phyloP scores from a whole-genome alignment of 2,113 vertebrate species.

The Mesoclemmys tuberculata region DNA sequence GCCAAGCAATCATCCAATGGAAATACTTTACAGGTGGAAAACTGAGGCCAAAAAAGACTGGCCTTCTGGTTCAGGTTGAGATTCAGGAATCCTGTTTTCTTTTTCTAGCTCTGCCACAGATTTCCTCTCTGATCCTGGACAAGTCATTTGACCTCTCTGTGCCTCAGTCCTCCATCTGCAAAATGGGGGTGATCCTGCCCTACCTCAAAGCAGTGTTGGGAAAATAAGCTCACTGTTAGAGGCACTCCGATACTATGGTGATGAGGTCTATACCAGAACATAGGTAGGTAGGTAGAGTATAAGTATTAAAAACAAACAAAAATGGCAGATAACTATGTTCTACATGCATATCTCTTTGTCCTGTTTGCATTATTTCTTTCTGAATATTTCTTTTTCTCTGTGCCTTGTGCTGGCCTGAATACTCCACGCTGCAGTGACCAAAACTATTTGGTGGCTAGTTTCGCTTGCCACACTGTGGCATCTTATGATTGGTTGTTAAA shows the following conservation, averaged over 20 bases:
- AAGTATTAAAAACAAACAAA: neutral
- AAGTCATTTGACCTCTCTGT: neutral
- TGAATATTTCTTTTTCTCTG: neutral
- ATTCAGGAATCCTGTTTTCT: neutral
- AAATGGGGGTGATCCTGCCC: neutral
- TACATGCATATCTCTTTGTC: neutral
- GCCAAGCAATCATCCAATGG: neutral
- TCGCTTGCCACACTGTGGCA: constrained; percentile 15
- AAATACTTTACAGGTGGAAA: neutral
- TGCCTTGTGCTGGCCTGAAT: neutral
- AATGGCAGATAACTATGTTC: neutral
- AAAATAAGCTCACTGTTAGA: neutral
- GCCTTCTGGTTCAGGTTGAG: neutral
- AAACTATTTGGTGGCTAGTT: constrained; percentile 49
- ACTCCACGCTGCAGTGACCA: constrained; percentile 5
- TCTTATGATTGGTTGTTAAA: constrained; percentile 38
- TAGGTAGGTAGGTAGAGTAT: neutral
- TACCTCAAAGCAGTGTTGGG: neutral
- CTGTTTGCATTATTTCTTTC: neutral
- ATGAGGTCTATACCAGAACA: neutral
- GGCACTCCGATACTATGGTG: neutral
- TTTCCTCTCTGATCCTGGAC: neutral
- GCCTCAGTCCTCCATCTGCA: neutral
- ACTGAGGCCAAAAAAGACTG: neutral
- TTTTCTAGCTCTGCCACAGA: neutral